Evolutionary conservation across 2,113 vertebrate genomes (phyloP), one percentile per base, ranked within the genome.

Genomic region (Lepus americanus): DNA sequence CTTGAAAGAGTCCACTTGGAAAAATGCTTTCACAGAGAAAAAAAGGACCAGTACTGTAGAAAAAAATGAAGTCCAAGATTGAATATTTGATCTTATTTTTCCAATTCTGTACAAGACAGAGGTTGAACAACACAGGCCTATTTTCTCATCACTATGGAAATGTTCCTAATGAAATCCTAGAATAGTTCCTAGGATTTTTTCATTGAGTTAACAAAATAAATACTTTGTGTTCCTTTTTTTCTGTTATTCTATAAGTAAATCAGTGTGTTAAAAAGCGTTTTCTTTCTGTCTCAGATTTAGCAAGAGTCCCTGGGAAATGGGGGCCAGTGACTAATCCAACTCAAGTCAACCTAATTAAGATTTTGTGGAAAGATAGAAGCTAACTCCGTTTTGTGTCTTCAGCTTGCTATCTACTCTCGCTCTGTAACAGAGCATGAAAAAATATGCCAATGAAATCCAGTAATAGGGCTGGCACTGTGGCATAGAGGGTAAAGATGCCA

Each of bases 21-120:
- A 80, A 74, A 93, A 61, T 29, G 12, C 39, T 93, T 73, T 77
- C 66, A 87, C 9, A 51, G 55, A 39, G 74, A 17, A 85, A 89
- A 63, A 13, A 63, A 94, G 29, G 55, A 53, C 22, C n/a, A 70
- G 31, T 73, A 78, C 33, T 61, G 17, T 25, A 74, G 29, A 25
- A 77, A 61, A 80, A 87, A 72, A 63, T 31, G 14, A 82, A 93
- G 20, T 23, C 49, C 16, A 9, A 82, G 1, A 4, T 36, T 19
- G 78, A 93, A 92, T 59, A 90, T 53, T 83, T 83, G 44, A 64
- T 83, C 64, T 33, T 31, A 63, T 79, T 87, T 90, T 59, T 63
- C 64, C 73, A 31, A 44, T 78, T 73, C 64, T 90, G 29, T 66
- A 61, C 64, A 82, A 90, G 73, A 87, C 25, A 70, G 16, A 36